A percentile compares a stretch with the other conserved stretches of the same genome.
Evolutionary conservation across 2,888 invertebrate species (phyloP).

Genomic region (Achlya flavicornis): DNA sequence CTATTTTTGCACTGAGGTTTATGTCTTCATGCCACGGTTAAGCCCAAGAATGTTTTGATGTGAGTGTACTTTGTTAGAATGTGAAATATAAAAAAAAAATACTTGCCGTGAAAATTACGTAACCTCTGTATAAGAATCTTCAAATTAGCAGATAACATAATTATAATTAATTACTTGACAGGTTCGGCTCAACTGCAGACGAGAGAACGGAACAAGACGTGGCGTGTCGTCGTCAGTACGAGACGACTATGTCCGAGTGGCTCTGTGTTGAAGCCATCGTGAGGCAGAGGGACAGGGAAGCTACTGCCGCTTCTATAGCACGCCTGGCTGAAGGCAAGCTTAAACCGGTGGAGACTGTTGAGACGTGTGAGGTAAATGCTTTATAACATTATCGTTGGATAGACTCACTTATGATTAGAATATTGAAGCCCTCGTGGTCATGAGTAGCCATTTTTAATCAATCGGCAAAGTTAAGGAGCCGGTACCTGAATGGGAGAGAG

Average conservation of each 20-base stretch:
- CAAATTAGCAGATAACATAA: neutral
- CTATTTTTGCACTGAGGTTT: no score
- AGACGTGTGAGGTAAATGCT: slow-evolving; percentile 54
- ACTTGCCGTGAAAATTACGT: no score
- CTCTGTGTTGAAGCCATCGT: slow-evolving; percentile 97
- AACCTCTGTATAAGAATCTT: neutral
- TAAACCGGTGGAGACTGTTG: slow-evolving; percentile 60
- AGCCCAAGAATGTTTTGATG: no score
- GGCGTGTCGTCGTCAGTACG: slow-evolving; percentile 89
- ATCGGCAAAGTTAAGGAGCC: no score
- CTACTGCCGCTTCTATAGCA: slow-evolving; percentile 92
- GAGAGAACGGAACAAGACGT: slow-evolving; percentile 87
- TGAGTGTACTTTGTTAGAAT: no score
- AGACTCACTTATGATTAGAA: no score
- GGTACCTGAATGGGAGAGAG: no score
- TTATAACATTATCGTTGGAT: neutral
- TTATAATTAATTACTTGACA: slow-evolving; percentile 28
- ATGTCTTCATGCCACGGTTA: no score
- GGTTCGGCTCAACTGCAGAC: slow-evolving; percentile 88
- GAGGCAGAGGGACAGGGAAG: slow-evolving; percentile 90
- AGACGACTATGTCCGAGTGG: slow-evolving; percentile 98
- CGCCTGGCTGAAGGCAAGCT: slow-evolving; percentile 89
- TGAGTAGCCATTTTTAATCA: no score
- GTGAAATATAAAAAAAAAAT: no score
- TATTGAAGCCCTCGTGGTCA: no score